Evolutionary conservation across 2,888 invertebrate species (phyloP).

Genomic region (Drosophila multiciliata): DNA sequence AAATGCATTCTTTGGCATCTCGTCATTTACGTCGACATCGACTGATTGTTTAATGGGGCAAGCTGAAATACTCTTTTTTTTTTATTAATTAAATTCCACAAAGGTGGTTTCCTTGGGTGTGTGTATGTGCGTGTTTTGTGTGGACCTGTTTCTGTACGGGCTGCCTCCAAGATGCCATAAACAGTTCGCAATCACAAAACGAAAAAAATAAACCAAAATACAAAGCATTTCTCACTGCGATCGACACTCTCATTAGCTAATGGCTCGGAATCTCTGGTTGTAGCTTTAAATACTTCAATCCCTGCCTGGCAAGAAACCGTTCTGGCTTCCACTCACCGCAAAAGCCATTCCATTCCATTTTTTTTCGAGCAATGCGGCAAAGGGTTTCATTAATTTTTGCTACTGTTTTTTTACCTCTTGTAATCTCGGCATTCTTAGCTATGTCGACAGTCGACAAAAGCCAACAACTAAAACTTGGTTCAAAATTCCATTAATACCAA

Average conservation of each 20-base stretch:
- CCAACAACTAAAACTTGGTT: neutral
- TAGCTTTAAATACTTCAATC: constrained; percentile 38
- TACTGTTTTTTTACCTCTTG: constrained; percentile 29
- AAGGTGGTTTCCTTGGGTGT: constrained; percentile 47
- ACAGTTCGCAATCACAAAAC: constrained; percentile 38
- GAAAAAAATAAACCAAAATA: constrained; percentile 38
- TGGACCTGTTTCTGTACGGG: neutral
- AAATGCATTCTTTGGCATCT: constrained; percentile 67
- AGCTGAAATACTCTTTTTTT: constrained; percentile 36
- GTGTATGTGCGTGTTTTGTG: neutral
- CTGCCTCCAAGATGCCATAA: constrained; percentile 19
- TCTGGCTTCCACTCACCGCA: constrained; percentile 42
- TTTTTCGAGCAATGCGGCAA: constrained; percentile 25
- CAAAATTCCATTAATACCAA: neutral
- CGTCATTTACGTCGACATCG: constrained; percentile 3
- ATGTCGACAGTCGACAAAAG: neutral
- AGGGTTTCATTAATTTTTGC: constrained; percentile 38
- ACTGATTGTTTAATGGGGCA: constrained; percentile 69
- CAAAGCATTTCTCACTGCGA: constrained; percentile 31
- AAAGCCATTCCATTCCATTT: constrained; percentile 52
- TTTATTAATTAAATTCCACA: constrained; percentile 75
- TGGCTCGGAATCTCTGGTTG: constrained; percentile 49
- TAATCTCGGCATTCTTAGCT: neutral
- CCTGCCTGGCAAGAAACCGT: neutral
- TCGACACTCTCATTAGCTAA: constrained; percentile 69